Percentiles rank a stretch among this genome's conserved stretches.
These are phyloP conservation scores for Melipona quadrifasciata DNA, from an alignment of 1,140 invertebrate species.

Conservation along the genomic window DNA sequence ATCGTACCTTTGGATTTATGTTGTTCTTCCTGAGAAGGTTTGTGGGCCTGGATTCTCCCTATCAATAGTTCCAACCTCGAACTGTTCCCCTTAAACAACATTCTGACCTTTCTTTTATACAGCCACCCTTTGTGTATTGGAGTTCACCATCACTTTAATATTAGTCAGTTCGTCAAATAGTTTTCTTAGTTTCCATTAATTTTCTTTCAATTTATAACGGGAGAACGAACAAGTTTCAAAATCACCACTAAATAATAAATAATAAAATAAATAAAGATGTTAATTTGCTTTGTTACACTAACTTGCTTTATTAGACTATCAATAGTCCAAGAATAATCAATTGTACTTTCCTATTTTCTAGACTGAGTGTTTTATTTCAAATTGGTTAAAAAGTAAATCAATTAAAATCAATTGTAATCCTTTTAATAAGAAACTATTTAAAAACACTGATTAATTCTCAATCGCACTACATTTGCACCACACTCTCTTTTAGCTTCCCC, in stretches of 20 bases:
- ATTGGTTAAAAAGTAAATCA: background rate
- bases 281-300: background rate
- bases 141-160: slow-evolving; percentile 8
- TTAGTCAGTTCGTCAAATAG: background rate
- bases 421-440: background rate
- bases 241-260: too few species aligned
- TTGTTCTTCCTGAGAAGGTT: slow-evolving; percentile 75
- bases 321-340: background rate
- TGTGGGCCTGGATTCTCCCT: slow-evolving; percentile 92
- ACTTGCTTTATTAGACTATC: too few species aligned
- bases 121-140: background rate
- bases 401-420: background rate
- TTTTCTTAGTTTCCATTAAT: background rate
- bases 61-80: slow-evolving; percentile 90
- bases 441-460: background rate
- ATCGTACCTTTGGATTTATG: slow-evolving; percentile 73
- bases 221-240: background rate
- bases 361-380: background rate
- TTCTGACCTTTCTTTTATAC: slow-evolving; percentile 71
- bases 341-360: background rate
- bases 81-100: slow-evolving; percentile 92
- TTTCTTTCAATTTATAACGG: background rate
- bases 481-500: background rate
- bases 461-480: background rate
- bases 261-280: too few species aligned